phyloP scores from a whole-genome alignment of 2,113 vertebrate genomes.

The Tretioscincus oriximinensis region DNA sequence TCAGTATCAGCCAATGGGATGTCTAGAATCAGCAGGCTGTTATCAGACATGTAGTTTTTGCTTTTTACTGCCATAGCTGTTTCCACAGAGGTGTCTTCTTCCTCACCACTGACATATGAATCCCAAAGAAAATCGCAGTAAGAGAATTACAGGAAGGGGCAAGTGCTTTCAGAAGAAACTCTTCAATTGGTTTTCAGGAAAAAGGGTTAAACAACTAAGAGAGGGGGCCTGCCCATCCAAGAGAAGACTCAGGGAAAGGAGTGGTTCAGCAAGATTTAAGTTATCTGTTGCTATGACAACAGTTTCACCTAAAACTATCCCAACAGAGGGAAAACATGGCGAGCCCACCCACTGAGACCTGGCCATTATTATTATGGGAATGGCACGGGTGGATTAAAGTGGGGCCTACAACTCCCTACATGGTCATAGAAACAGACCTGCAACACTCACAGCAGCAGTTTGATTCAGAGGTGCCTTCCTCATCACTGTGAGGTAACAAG shows the following conservation, averaged over 20 bases:
- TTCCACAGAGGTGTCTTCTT: not conserved
- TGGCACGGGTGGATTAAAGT: not conserved
- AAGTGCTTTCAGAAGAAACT: not conserved
- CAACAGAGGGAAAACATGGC: not conserved
- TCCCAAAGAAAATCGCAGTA: not conserved
- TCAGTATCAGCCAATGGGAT: not conserved
- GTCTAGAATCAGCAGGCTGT: not conserved
- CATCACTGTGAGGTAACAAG: not conserved
- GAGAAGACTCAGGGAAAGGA: slow-evolving; percentile 34
- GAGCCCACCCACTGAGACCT: not conserved
- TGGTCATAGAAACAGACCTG: slow-evolving; percentile 9
- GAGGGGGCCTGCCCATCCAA: not conserved
- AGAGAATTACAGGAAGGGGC: not conserved
- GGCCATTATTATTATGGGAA: not conserved
- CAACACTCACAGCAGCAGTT: slow-evolving; percentile 7
- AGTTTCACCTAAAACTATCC: not conserved
- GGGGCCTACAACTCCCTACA: not conserved
- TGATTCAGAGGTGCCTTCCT: slow-evolving; percentile 2
- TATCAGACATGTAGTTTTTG: not conserved
- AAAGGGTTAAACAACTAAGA: not conserved
- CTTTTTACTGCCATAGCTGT: not conserved
- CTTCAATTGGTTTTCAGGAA: not conserved
- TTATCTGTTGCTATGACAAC: slow-evolving; percentile 24
- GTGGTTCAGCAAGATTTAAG: slow-evolving; percentile 35
- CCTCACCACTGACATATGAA: too few species aligned